These are phyloP conservation scores for Chrysomela aeneicollis DNA, from an alignment of 2,888 invertebrate species.

Conservation along the genomic window DNA sequence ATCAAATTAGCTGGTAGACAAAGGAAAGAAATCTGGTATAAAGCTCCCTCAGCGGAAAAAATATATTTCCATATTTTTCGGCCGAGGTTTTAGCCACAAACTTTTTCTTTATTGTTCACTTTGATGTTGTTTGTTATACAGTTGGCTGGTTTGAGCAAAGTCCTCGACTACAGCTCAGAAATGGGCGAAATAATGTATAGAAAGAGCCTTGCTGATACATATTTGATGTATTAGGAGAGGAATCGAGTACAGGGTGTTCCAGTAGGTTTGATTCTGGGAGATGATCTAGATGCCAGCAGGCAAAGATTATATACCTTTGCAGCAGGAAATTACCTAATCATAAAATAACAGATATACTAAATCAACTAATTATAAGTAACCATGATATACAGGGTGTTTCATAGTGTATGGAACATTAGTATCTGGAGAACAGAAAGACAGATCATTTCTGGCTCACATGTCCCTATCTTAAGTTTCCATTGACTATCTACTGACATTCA, in stretches of 20 bases:
- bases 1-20: conserved; percentile 31
- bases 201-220: conserved; percentile 16
- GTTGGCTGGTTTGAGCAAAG: conserved; percentile 28
- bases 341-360: too few relatives aligned
- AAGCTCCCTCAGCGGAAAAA: conserved; percentile 30
- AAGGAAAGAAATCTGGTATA: conserved; percentile 26
- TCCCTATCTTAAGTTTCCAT: too few relatives aligned
- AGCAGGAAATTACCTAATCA: too few relatives aligned
- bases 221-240: conserved; percentile 16
- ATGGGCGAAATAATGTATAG: conserved; percentile 27
- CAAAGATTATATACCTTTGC: too few relatives aligned
- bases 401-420: too few relatives aligned
- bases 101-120: conserved; percentile 38
- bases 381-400: too few relatives aligned
- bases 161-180: conserved; percentile 24
- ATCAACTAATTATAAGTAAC: too few relatives aligned
- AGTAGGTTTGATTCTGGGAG: too few relatives aligned
- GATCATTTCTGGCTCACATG: too few relatives aligned
- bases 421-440: too few relatives aligned
- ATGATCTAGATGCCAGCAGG: too few relatives aligned
- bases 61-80: conserved; percentile 37
- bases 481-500: too few relatives aligned
- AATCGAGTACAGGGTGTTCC: not conserved
- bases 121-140: conserved; percentile 38
- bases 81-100: conserved; percentile 37